Percentiles rank a stretch among this genome's conserved stretches.
Conservation (phyloP, 1,140 invertebrate species). For the Drosophila takahashii region DNA sequence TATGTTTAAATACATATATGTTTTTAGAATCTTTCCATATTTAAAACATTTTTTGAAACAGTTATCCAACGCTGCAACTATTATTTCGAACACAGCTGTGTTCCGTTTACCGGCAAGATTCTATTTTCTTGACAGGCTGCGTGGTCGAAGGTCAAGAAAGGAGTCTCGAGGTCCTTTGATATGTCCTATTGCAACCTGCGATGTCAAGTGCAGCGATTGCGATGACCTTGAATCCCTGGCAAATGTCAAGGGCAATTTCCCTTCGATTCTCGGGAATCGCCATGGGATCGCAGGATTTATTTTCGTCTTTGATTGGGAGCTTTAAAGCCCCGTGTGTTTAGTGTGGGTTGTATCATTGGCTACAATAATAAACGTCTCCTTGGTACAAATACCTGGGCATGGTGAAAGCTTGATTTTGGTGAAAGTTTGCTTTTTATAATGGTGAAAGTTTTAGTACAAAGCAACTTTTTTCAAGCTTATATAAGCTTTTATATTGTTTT, state of each 20-base stretch:
- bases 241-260: constrained; percentile 3
- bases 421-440: constrained; percentile 1
- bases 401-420: constrained; percentile 6
- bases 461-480: not conserved
- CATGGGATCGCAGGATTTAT: not conserved
- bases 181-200: constrained; percentile 2
- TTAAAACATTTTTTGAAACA: too few species aligned
- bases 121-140: constrained; percentile 11
- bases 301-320: not conserved
- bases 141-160: constrained; percentile 2
- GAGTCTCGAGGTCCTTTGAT: constrained; percentile 2
- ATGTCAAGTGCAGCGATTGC: constrained; percentile 8
- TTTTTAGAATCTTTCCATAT: too few species aligned
- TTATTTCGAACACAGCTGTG: not conserved
- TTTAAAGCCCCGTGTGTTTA: not conserved
- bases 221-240: not conserved
- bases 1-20: too few species aligned
- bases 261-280: not conserved
- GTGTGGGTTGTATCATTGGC: not conserved
- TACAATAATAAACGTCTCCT: not conserved
- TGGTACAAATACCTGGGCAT: not conserved
- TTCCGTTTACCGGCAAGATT: not conserved
- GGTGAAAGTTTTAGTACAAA: not conserved
- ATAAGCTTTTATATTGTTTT: not conserved
- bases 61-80: not conserved